Base-by-base conservation (phyloP, 2,113 vertebrate species). In the Ciconia maguari region DNA sequence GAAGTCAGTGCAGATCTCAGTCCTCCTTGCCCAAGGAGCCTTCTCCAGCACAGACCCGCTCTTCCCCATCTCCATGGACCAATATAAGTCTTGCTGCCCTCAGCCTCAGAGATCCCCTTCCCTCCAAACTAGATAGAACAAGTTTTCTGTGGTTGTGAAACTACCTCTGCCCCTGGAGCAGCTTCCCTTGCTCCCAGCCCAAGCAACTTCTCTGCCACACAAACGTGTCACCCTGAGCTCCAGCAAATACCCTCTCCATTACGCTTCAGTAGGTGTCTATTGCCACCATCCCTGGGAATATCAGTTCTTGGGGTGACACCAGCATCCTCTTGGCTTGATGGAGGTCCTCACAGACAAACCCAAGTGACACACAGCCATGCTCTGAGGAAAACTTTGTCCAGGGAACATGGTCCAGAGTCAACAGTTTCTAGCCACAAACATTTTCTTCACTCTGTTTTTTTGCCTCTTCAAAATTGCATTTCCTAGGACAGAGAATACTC, bases 211-310 rank as follows among this genome's bases (percentile, higher is more conserved):
- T 38, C 30, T 42, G 13, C 42, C 52, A 51, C 19, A 32, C 16
- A 17, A 57, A 9, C 1, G 0, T 22, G 11, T 36, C 36, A 54
- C 38, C 36, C 82, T 36, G 18, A 44, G n/a, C 36, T 69, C 60
- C 85, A 42, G 22, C 29, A 52, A 64, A 52, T 10, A 29, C 11
- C 18, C 11, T 36, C 61, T 49, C 46, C n/a, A 6, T 27, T 21
- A 41, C 0, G 0, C 27, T 46, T 55, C 26, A 20, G 12, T 7
- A 32, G 25, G 25, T 44, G 11, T 12, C 60, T 32, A 17, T 2
- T 72, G 65, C 38, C 61, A 83, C 66, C 78, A 42, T 11, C 22
- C 26, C 27, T 21, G 7, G 57, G 26, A 74, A 13, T 14, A 25
- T 24, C 51, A 54, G 38, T 9, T 65, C 65, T 58, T 62, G 52